Evolutionary conservation across 2,113 vertebrate genomes (phyloP), one percentile per base, ranked within the genome.

Genomic region (Eublepharis macularius): DNA sequence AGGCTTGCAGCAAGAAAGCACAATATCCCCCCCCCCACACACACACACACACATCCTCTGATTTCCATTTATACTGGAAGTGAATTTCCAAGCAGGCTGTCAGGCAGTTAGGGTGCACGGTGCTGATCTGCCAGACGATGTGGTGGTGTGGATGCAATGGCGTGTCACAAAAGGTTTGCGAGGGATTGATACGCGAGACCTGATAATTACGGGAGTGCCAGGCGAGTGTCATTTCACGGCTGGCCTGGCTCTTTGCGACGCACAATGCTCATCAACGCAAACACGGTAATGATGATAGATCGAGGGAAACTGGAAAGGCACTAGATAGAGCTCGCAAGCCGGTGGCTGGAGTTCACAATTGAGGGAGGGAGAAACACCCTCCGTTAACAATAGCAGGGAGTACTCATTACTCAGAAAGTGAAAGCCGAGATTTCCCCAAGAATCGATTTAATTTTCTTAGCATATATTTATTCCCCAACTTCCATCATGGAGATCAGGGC

Each of bases 281-380:
- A 94, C 92, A 87, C 90, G 90, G 94, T 94, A 95, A 95, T 94
- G 89, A 95, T 93, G 94, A 95, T 94, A 94, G 94, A 95, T 95
- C 91, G 93, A 65, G 41, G 89, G 86, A 90, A 91, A 26, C 84
- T 80, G 88, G 85, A 92, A 82, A 89, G 89, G 80, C 85, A 88
- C 84, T 90, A 93, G 94, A 88, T 92, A 82, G 87, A 7, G 92
- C 90, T 91, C 19, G 4, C 80, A 78, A 85, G 57, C 87, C 90
- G 93, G 88, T 79, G 90, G 91, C 76, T 0, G 14, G 57, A 85
- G 90, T 51, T 86, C 90, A 81, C 85, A 74, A 86, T 89, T 89
- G 93, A 86, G 51, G 82, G 88, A 92, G 84, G 54, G 89, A 86
- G 1, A 21, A 2, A 65, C 79, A 84, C 57, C 76, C 51, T 66